Conservation (phyloP, 2,113 vertebrate genomes). For the Seriola aureovittata region DNA sequence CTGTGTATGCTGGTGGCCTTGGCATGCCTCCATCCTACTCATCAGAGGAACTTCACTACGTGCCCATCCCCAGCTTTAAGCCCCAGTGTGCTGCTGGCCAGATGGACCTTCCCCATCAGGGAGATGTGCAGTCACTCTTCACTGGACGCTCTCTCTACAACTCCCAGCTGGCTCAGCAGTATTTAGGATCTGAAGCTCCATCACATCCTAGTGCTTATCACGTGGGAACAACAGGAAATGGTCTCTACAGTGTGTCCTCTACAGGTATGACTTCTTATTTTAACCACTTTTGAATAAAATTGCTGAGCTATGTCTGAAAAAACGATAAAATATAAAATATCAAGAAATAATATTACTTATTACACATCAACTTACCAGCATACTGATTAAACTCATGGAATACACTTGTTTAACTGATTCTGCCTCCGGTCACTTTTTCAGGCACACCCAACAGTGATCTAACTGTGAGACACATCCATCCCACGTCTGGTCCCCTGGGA, state of each 20-base stretch:
- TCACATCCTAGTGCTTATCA: slow-evolving; percentile 79
- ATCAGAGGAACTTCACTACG: slow-evolving; percentile 68
- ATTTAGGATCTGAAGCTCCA: slow-evolving; percentile 75
- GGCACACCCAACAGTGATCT: slow-evolving; percentile 69
- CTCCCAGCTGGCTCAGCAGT: slow-evolving; percentile 83
- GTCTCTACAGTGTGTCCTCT: slow-evolving; percentile 76
- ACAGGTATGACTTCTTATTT: slow-evolving; percentile 50
- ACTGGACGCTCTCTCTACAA: slow-evolving; percentile 75
- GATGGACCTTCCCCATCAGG: slow-evolving; percentile 66
- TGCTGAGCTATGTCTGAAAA: background rate
- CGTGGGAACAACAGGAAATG: slow-evolving; percentile 67
- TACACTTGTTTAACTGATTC: background rate
- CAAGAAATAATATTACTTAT: background rate
- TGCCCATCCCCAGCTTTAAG: slow-evolving; percentile 77
- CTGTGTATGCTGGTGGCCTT: slow-evolving; percentile 50
- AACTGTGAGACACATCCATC: slow-evolving; percentile 73
- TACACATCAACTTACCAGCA: background rate
- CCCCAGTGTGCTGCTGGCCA: slow-evolving; percentile 52
- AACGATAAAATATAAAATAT: background rate
- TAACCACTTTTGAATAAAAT: background rate
- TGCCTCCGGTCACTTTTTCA: background rate
- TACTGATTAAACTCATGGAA: background rate
- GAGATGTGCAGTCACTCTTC: slow-evolving; percentile 78
- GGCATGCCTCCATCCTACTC: slow-evolving; percentile 68
- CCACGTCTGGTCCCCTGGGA: slow-evolving; percentile 68